Conservation (phyloP, 2,113 vertebrate genomes). For the human region DNA sequence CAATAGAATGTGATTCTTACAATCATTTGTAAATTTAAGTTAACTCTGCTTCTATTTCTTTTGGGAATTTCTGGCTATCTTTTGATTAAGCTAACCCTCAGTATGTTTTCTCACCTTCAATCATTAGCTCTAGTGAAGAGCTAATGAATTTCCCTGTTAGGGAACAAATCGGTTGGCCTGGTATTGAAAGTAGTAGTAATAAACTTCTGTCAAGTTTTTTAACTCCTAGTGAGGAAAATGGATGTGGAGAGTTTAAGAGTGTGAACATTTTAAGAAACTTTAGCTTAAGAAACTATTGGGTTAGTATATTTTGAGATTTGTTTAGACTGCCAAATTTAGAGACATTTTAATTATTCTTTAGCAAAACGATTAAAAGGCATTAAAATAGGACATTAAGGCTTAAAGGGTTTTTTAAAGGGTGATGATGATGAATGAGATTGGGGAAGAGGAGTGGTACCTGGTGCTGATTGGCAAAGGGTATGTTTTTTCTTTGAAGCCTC, state of each 20-base stretch:
- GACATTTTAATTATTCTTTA: conserved; percentile 29
- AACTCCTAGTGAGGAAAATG: not conserved
- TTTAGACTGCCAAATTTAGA: not conserved
- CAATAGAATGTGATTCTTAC: conserved; percentile 28
- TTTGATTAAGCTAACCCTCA: conserved; percentile 11
- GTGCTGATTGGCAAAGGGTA: not conserved
- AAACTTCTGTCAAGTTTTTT: conserved; percentile 15
- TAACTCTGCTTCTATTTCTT: not conserved
- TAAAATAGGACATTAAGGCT: conserved; percentile 7
- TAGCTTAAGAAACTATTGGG: not conserved
- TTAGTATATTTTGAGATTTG: conserved; percentile 39
- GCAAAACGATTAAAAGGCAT: not conserved
- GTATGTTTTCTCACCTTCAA: conserved; percentile 10
- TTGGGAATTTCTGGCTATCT: not conserved
- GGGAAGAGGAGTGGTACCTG: not conserved
- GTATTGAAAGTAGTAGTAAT: conserved; percentile 1
- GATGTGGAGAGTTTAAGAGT: not conserved
- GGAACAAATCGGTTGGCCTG: not conserved
- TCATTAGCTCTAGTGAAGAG: not conserved
- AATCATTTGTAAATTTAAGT: conserved; percentile 54
- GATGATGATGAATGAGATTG: not conserved
- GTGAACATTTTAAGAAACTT: conserved; percentile 32
- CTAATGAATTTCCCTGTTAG: not conserved
- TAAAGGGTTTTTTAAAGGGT: not conserved
- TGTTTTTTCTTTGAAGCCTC: not conserved